These are phyloP conservation scores for Octopus bimaculoides DNA, from an alignment of 1,140 invertebrate species.

Conservation along the genomic window DNA sequence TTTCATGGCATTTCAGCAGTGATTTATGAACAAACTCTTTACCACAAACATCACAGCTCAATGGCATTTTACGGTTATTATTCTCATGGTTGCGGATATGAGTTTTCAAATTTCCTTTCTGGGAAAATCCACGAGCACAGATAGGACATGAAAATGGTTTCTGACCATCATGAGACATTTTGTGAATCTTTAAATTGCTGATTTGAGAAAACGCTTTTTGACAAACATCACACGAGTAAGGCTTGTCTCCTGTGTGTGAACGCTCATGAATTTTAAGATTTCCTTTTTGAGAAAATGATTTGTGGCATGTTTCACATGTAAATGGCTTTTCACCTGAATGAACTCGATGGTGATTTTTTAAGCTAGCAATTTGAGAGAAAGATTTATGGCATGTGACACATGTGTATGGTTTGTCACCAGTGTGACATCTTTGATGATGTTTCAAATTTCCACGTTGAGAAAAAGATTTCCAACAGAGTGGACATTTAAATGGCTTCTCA, in stretches of 20 bases:
- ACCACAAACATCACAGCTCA: slow-evolving; percentile 48
- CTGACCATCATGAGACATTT: slow-evolving; percentile 47
- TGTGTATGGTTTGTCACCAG: slow-evolving; percentile 29
- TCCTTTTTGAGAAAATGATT: slow-evolving; percentile 20
- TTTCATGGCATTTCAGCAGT: slow-evolving; percentile 74
- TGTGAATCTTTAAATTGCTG: slow-evolving; percentile 21
- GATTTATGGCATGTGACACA: slow-evolving; percentile 42
- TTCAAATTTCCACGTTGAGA: slow-evolving; percentile 14
- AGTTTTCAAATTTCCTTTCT: slow-evolving; percentile 81
- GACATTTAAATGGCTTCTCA: slow-evolving; percentile 19
- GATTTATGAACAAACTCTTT: slow-evolving; percentile 66
- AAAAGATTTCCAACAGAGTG: slow-evolving; percentile 25
- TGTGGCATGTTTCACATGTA: slow-evolving; percentile 31
- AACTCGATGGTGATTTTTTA: slow-evolving; percentile 28
- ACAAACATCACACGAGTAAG: slow-evolving; percentile 27
- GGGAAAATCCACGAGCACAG: slow-evolving; percentile 75
- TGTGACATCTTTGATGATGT: slow-evolving; percentile 34
- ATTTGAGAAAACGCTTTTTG: slow-evolving; percentile 27
- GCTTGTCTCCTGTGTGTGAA: slow-evolving; percentile 33
- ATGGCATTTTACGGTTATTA: slow-evolving; percentile 52
- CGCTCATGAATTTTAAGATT: slow-evolving; percentile 24
- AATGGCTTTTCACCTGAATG: slow-evolving; percentile 31
- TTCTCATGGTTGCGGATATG: slow-evolving; percentile 67
- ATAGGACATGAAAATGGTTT: slow-evolving; percentile 74
- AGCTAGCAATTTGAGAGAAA: slow-evolving; percentile 28